phyloP scores from a whole-genome alignment of 2,888 invertebrate genomes.

The Alloplasta piceator region DNA sequence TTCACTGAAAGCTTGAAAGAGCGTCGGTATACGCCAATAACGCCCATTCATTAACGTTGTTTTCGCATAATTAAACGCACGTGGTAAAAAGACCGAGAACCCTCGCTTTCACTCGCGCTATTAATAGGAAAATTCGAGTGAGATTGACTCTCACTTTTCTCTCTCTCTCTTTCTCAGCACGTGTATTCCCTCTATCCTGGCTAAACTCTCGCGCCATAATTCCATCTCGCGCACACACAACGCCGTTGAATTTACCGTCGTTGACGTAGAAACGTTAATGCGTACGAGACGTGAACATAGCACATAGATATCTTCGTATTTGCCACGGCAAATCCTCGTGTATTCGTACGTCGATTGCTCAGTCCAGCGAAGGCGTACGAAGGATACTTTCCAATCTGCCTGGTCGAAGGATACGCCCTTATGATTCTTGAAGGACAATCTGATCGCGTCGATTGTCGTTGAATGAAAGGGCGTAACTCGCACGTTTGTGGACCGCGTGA shows the following conservation, averaged over 20 bases:
- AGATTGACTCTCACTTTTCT: neutral
- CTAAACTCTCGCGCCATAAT: slow-evolving; percentile 34
- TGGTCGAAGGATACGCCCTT: too few species aligned
- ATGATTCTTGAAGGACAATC: too few species aligned
- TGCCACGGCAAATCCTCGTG: neutral
- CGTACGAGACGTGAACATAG: slow-evolving; percentile 4
- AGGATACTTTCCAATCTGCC: too few species aligned
- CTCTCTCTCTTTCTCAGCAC: slow-evolving; percentile 4
- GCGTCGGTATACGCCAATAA: too few species aligned
- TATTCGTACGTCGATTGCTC: too few species aligned
- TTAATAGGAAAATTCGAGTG: slow-evolving; percentile 49
- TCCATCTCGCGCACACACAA: slow-evolving; percentile 26
- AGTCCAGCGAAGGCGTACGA: too few species aligned
- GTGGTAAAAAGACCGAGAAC: slow-evolving; percentile 13
- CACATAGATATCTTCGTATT: slow-evolving; percentile 18
- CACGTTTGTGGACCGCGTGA: too few species aligned
- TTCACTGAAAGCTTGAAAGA: too few species aligned
- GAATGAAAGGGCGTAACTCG: too few species aligned
- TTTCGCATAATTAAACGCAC: slow-evolving; percentile 74
- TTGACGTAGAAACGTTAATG: slow-evolving; percentile 39
- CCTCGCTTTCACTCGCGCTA: slow-evolving; percentile 26
- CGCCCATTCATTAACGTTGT: slow-evolving; percentile 73
- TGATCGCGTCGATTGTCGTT: too few species aligned
- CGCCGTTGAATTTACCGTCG: slow-evolving; percentile 49
- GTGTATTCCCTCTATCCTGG: neutral